These are phyloP conservation scores for Piliocolobus tephrosceles DNA, from an alignment of 2,113 vertebrate species.

Conservation along the genomic window DNA sequence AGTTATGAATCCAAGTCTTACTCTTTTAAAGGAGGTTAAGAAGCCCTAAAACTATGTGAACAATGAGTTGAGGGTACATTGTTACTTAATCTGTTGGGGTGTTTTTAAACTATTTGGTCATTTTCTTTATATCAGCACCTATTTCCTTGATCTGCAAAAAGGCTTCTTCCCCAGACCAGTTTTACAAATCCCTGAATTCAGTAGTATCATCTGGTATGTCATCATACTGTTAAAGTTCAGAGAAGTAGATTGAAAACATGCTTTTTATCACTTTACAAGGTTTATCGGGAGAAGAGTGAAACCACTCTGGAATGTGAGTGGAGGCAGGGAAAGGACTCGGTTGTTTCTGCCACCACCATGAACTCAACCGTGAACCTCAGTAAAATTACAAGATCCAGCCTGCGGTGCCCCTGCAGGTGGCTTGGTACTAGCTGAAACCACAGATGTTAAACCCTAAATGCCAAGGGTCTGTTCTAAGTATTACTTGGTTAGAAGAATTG, in stretches of 20 bases:
- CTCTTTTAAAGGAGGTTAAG: neutral
- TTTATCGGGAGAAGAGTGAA: neutral
- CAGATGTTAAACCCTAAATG: constrained; percentile 51
- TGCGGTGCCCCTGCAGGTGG: neutral
- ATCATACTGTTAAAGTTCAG: neutral
- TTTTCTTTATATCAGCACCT: neutral
- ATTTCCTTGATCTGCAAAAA: constrained; percentile 39
- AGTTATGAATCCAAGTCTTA: neutral
- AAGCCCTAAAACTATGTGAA: neutral
- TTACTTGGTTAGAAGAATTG: constrained; percentile 49
- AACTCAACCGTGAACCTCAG: neutral
- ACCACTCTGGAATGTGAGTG: neutral
- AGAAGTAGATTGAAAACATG: neutral
- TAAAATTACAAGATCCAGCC: neutral
- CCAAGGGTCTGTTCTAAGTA: constrained; percentile 43
- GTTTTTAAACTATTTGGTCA: constrained; percentile 16
- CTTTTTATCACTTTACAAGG: neutral
- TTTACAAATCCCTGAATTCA: constrained; percentile 1
- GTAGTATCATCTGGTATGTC: neutral
- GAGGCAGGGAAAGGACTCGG: neutral
- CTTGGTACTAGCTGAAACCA: constrained; percentile 9
- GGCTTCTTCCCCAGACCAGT: neutral
- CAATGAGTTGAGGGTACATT: neutral
- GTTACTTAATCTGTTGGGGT: neutral
- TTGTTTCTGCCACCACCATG: neutral